phyloP scores from a whole-genome alignment of 2,797 vertebrate genomes.

The Helostoma temminkii region DNA sequence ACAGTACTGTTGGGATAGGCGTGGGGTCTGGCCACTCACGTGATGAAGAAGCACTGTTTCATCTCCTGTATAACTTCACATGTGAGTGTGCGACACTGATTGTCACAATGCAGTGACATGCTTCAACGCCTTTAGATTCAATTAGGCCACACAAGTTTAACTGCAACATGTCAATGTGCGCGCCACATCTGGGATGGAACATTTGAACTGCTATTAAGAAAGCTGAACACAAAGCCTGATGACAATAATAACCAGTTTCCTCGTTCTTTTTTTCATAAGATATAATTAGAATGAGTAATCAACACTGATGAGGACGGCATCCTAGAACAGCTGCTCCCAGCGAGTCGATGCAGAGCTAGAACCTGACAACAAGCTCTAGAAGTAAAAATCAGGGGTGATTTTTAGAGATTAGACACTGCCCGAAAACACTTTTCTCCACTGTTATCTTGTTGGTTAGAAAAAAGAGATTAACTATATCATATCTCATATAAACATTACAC shows the following conservation, averaged over 20 bases:
- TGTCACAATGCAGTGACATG: neutral
- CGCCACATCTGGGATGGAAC: neutral
- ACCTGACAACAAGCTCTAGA: constrained; percentile 23
- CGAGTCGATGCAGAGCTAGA: constrained; percentile 4
- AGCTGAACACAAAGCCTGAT: constrained; percentile 10
- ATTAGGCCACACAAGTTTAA: neutral
- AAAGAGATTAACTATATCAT: neutral
- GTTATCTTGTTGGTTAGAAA: neutral
- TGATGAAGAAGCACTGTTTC: neutral
- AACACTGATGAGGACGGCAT: constrained; percentile 38
- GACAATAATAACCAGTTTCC: constrained; percentile 32
- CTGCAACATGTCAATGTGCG: constrained; percentile 3
- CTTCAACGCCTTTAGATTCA: neutral
- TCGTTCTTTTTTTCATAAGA: constrained; percentile 12
- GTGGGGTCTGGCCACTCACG: neutral
- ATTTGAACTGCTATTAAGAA: constrained; percentile 5
- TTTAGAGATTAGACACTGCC: constrained; percentile 15
- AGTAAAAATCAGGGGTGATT: constrained; percentile 28
- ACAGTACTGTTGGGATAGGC: neutral
- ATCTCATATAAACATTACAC: constrained; percentile 6
- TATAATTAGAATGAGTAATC: constrained; percentile 53
- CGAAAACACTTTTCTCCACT: neutral
- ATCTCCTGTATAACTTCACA: constrained; percentile 5
- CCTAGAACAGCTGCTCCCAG: constrained; percentile 41
- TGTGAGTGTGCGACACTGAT: neutral